Percentiles rank a stretch among this genome's conserved stretches.
phyloP scores from a whole-genome alignment of 2,888 invertebrate genomes.

The Hydrotaea cyrtoneurina region DNA sequence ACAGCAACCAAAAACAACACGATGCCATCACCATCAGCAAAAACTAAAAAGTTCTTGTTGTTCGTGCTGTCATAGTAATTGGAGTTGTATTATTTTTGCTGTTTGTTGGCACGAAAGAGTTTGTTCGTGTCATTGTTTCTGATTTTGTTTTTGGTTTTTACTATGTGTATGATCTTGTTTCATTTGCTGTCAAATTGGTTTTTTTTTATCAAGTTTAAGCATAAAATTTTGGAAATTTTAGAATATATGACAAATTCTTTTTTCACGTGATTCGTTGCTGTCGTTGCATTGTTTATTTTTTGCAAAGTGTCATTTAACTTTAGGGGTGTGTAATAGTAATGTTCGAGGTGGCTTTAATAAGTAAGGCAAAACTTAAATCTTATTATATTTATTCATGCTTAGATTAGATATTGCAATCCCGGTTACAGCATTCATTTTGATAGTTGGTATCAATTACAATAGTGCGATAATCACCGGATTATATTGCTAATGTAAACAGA shows the following conservation, averaged over 20 bases:
- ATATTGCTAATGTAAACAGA: too few species aligned
- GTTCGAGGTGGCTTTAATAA: conserved; percentile 21
- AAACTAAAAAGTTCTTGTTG: neutral
- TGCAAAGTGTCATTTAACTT: conserved; percentile 51
- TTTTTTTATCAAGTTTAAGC: conserved; percentile 35
- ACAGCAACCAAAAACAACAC: conserved; percentile 3
- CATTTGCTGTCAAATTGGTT: neutral
- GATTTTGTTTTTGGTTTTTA: neutral
- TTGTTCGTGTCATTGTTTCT: neutral
- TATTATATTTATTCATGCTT: too few species aligned
- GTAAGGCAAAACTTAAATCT: neutral
- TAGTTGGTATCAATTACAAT: too few species aligned
- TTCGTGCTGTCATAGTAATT: neutral
- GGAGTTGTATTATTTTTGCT: neutral
- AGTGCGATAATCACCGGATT: too few species aligned
- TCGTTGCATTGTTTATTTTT: conserved; percentile 27
- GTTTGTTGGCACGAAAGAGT: neutral
- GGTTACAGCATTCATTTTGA: too few species aligned
- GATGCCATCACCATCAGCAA: neutral
- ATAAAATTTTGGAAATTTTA: conserved; percentile 50
- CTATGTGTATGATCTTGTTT: neutral
- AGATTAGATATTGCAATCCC: too few species aligned
- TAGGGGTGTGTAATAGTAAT: conserved; percentile 58
- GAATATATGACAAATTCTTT: conserved; percentile 38
- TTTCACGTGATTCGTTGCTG: conserved; percentile 41